phyloP scores from a whole-genome alignment of 2,113 vertebrate genomes.

The Macaca mulatta region DNA sequence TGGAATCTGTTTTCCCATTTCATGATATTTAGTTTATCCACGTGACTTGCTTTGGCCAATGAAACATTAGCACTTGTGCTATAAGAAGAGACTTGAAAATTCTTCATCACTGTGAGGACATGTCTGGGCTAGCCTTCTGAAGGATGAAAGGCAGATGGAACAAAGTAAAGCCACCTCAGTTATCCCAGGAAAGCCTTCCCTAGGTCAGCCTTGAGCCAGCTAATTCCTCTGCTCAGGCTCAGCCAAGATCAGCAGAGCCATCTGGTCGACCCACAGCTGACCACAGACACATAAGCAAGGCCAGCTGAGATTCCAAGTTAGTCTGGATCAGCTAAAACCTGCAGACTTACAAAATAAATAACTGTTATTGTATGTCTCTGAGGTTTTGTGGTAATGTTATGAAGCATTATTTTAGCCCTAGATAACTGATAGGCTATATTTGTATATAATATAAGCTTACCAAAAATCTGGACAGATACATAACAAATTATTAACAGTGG shows the following conservation, averaged over 20 bases:
- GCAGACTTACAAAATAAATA: background rate
- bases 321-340: background rate
- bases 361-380: background rate
- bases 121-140: background rate
- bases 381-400: conserved; percentile 32
- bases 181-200: background rate
- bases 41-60: background rate
- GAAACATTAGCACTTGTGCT: background rate
- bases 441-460: background rate
- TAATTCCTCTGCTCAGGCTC: background rate
- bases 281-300: background rate
- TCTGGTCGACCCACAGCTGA: background rate
- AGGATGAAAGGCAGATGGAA: background rate
- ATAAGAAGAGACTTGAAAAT: background rate
- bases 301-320: background rate
- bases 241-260: background rate
- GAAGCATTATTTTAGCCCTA: conserved; percentile 11
- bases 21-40: background rate
- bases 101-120: background rate
- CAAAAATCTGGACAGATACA: background rate
- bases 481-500: background rate
- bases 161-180: background rate
- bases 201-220: background rate
- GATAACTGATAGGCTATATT: background rate
- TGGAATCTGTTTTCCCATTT: background rate